These are phyloP conservation scores for Macrophya alboannulata DNA, from an alignment of 2,888 invertebrate genomes.

Conservation along the genomic window DNA sequence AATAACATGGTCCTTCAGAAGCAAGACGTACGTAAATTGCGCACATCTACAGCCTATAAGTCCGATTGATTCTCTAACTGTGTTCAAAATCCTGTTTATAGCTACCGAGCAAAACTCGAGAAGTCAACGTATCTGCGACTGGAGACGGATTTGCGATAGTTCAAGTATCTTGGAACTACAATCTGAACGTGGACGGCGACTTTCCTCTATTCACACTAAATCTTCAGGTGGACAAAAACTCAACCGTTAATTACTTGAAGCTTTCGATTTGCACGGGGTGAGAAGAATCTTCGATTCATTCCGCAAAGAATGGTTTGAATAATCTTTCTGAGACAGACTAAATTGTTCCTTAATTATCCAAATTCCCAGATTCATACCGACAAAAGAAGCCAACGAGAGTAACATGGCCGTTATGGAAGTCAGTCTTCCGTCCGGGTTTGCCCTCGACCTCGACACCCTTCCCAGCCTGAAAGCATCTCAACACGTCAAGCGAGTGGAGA, in stretches of 20 bases:
- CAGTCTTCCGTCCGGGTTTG: constrained; percentile 93
- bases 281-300: constrained; percentile 63
- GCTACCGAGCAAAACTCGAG: constrained; percentile 58
- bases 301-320: background rate
- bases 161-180: constrained; percentile 90
- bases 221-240: constrained; percentile 92
- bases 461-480: constrained; percentile 83
- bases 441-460: constrained; percentile 89
- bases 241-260: constrained; percentile 88
- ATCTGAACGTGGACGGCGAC: constrained; percentile 92
- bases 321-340: background rate
- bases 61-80: constrained; percentile 76
- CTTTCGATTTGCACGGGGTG: constrained; percentile 92
- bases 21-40: constrained; percentile 83
- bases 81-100: background rate
- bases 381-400: constrained; percentile 86
- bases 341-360: background rate
- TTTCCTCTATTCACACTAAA: constrained; percentile 94
- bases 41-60: constrained; percentile 77
- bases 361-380: constrained; percentile 84
- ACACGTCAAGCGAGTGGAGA: constrained; percentile 86
- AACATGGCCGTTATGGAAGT: constrained; percentile 97
- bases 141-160: constrained; percentile 91
- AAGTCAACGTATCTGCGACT: constrained; percentile 88
- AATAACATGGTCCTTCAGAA: constrained; percentile 93